These are phyloP conservation scores for Atta cephalotes DNA, from an alignment of 1,140 invertebrate genomes.

Conservation along the genomic window DNA sequence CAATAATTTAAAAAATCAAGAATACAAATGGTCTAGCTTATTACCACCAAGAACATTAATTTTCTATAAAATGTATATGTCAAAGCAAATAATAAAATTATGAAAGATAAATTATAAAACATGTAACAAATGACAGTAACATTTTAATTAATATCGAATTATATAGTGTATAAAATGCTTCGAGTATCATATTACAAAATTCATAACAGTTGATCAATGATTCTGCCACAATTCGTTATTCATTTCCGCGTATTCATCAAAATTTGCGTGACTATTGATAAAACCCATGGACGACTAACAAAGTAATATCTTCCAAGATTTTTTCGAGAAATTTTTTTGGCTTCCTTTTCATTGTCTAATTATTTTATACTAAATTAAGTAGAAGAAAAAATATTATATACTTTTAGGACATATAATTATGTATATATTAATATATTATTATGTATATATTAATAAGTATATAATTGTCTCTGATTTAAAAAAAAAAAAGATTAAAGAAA, in stretches of 20 bases:
- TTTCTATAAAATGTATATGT: slow-evolving; percentile 11
- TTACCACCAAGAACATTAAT: slow-evolving; percentile 40
- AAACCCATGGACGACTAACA: slow-evolving; percentile 34
- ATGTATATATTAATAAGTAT: not conserved
- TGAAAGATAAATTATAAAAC: slow-evolving; percentile 66
- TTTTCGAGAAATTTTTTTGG: not conserved
- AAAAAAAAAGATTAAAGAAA: not conserved
- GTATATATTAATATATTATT: too few species aligned
- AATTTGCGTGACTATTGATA: slow-evolving; percentile 57
- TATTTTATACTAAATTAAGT: not conserved
- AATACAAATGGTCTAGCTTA: slow-evolving; percentile 12
- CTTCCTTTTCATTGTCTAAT: not conserved
- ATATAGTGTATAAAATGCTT: slow-evolving; percentile 65
- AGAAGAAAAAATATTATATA: not conserved
- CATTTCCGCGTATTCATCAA: slow-evolving; percentile 72
- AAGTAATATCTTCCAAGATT: slow-evolving; percentile 25
- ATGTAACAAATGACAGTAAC: slow-evolving; percentile 68
- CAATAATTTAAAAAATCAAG: slow-evolving; percentile 34
- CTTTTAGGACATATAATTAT: not conserved
- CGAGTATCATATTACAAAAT: slow-evolving; percentile 70
- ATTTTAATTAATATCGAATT: slow-evolving; percentile 74
- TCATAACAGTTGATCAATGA: slow-evolving; percentile 64
- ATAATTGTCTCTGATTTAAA: not conserved
- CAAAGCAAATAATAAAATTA: slow-evolving; percentile 46
- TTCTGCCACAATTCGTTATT: slow-evolving; percentile 72